Percentiles rank a stretch among this genome's conserved stretches.
Evolutionary conservation across 2,113 vertebrate species (phyloP).

Genomic region (Tragulus kanchil): DNA sequence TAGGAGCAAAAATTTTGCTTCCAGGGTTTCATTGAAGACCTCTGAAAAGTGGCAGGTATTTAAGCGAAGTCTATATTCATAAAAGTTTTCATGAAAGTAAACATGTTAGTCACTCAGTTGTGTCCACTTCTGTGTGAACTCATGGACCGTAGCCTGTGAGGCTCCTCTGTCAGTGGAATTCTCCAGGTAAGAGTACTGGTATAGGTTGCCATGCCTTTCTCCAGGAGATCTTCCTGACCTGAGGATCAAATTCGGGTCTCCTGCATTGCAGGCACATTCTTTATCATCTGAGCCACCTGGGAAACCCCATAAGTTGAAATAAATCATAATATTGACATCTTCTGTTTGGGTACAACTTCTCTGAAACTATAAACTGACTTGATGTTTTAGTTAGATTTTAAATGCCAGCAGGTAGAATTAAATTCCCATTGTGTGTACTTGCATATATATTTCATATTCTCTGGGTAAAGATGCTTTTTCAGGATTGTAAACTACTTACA

Average conservation of each 20-base stretch:
- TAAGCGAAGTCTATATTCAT: not conserved
- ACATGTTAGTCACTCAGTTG: not conserved
- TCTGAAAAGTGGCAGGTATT: not conserved
- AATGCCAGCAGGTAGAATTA: constrained; percentile 15
- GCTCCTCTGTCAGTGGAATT: not conserved
- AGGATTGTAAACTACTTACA: not conserved
- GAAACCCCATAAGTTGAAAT: not conserved
- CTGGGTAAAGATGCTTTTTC: not conserved
- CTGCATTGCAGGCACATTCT: not conserved
- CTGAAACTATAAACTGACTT: not conserved
- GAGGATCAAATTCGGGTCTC: not conserved
- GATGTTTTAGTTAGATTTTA: constrained; percentile 51
- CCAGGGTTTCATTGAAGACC: not conserved
- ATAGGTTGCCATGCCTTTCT: not conserved
- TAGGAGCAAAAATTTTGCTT: not conserved
- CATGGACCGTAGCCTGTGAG: not conserved
- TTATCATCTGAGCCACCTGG: not conserved
- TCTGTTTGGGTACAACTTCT: not conserved
- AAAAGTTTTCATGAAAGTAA: not conserved
- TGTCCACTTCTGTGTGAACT: not conserved
- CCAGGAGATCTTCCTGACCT: not conserved
- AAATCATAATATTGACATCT: not conserved
- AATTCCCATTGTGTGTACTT: not conserved
- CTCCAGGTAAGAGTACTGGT: not conserved
- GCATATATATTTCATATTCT: not conserved